Evolutionary conservation across 2,888 invertebrate genomes (phyloP).

Genomic region (Malachius bipustulatus): DNA sequence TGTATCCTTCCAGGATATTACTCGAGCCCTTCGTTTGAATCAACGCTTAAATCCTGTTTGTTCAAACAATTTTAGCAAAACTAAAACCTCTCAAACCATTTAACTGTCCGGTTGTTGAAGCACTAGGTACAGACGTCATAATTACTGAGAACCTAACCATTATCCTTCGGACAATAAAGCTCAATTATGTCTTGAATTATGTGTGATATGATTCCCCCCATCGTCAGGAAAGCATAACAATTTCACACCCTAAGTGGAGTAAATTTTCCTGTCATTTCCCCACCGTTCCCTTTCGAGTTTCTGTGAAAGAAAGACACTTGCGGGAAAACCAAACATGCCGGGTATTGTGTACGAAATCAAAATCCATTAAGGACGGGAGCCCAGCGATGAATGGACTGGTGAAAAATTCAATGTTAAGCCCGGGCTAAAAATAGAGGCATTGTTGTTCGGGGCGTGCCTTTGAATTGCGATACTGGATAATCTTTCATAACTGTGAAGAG

Average conservation of each 20-base stretch:
- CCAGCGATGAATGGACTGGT: constrained; percentile 22
- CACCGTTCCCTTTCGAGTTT: constrained; percentile 20
- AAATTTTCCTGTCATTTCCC: constrained; percentile 13
- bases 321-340: constrained; percentile 26
- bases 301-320: constrained; percentile 24
- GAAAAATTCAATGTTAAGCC: constrained; percentile 30
- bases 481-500: constrained; percentile 24
- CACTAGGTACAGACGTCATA: too few relatives aligned
- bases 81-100: too few relatives aligned
- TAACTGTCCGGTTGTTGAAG: too few relatives aligned
- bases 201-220: too few relatives aligned
- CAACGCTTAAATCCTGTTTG: too few relatives aligned
- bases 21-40: too few relatives aligned
- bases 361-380: constrained; percentile 33
- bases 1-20: too few relatives aligned
- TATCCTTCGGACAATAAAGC: too few relatives aligned
- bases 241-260: constrained; percentile 17
- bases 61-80: too few relatives aligned
- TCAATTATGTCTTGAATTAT: too few relatives aligned
- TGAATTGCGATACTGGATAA: constrained; percentile 36
- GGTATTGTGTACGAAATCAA: constrained; percentile 32
- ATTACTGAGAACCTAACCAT: too few relatives aligned
- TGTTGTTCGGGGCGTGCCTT: constrained; percentile 29
- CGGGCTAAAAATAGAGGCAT: constrained; percentile 27
- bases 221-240: constrained; percentile 1